Conservation (phyloP, 2,113 vertebrate genomes). For the Crotalus tigris region DNA sequence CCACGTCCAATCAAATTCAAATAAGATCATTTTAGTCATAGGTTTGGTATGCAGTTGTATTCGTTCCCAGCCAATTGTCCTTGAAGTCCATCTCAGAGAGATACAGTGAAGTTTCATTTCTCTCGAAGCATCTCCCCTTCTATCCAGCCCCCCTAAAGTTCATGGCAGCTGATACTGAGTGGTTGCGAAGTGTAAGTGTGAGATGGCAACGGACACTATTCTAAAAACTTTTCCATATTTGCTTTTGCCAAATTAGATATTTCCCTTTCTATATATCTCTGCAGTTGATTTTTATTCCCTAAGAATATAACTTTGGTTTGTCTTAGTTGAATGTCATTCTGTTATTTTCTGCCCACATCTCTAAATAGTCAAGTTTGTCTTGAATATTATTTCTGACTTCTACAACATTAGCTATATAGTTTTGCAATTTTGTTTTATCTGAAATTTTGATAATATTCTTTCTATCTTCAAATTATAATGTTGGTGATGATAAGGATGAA, state of each 20-base stretch:
- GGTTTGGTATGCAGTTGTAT: not conserved
- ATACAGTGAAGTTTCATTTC: not conserved
- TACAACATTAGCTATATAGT: not conserved
- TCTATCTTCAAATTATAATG: not conserved
- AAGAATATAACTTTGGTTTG: not conserved
- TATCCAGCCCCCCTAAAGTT: not conserved
- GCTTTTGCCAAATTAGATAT: not conserved
- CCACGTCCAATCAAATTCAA: not conserved
- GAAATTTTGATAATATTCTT: not conserved
- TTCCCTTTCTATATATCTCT: not conserved
- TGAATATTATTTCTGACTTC: not conserved
- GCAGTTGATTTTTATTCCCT: not conserved
- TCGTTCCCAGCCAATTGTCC: not conserved
- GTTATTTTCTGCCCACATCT: not conserved
- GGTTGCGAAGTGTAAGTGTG: not conserved
- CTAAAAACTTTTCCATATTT: not conserved
- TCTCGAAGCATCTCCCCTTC: not conserved
- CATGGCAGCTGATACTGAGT: not conserved
- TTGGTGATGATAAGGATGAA: not conserved
- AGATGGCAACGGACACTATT: not conserved
- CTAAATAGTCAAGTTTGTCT: not conserved
- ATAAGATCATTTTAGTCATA: not conserved
- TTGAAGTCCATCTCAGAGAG: not conserved
- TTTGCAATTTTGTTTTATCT: not conserved
- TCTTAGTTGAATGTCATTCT: not conserved